These are phyloP conservation scores for Magallana nippona DNA, from an alignment of 2,888 invertebrate species.

Conservation along the genomic window DNA sequence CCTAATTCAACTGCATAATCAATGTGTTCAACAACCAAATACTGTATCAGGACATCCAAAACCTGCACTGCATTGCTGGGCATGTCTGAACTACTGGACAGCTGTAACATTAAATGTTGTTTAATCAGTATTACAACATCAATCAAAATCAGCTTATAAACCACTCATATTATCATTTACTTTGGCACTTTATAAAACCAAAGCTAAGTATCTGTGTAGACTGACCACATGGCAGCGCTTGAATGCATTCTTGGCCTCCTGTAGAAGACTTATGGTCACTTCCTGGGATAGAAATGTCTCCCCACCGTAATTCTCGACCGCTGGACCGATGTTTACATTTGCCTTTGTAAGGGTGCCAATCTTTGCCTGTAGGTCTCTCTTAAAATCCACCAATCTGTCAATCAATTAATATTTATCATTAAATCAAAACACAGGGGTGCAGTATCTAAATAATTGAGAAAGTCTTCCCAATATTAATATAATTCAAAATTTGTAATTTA, in stretches of 20 bases:
- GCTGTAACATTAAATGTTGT: constrained; percentile 79
- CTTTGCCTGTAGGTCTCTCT: constrained; percentile 95
- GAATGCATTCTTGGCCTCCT: constrained; percentile 93
- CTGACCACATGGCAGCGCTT: constrained; percentile 90
- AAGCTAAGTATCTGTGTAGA: constrained; percentile 15
- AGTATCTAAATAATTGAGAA: not conserved
- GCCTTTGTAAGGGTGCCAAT: constrained; percentile 89
- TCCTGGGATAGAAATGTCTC: constrained; percentile 94
- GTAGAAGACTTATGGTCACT: constrained; percentile 93
- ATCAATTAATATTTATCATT: not conserved
- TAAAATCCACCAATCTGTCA: constrained; percentile 91
- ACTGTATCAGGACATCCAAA: constrained; percentile 91
- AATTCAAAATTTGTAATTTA: constrained; percentile 77
- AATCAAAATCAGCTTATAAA: too few species aligned
- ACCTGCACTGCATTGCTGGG: constrained; percentile 88
- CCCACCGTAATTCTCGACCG: constrained; percentile 95
- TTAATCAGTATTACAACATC: not conserved
- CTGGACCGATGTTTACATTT: constrained; percentile 90
- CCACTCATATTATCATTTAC: too few species aligned
- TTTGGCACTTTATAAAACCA: too few species aligned
- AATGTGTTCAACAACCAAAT: constrained; percentile 93
- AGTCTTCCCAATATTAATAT: not conserved
- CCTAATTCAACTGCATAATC: constrained; percentile 98
- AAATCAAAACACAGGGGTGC: not conserved
- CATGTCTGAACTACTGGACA: constrained; percentile 89